These are phyloP conservation scores for Tortrix viridana DNA, from an alignment of 2,888 invertebrate species.

Conservation along the genomic window DNA sequence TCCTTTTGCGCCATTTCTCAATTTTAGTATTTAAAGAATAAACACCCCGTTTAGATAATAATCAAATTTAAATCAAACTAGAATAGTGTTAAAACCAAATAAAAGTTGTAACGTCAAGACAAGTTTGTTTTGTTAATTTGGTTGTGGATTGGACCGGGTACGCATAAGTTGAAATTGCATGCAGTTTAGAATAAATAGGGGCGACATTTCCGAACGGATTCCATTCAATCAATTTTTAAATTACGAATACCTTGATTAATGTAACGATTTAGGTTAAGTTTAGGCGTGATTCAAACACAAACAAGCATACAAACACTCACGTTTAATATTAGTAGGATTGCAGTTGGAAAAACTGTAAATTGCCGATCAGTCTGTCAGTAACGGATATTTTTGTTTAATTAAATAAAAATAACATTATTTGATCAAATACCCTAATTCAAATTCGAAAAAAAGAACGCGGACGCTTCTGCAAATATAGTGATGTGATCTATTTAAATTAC, in stretches of 20 bases:
- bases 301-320: no score
- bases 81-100: conserved; percentile 31
- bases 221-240: conserved; percentile 30
- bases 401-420: no score
- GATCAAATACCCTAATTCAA: neutral
- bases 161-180: conserved; percentile 63
- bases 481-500: conserved; percentile 20
- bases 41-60: neutral
- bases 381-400: no score
- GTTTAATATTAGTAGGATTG: no score
- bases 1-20: no score
- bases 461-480: conserved; percentile 5
- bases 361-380: no score
- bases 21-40: no score
- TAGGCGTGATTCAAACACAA: no score
- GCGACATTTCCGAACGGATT: conserved; percentile 39
- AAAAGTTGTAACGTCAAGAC: conserved; percentile 33
- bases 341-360: no score
- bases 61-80: conserved; percentile 14
- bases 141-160: conserved; percentile 54
- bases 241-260: conserved; percentile 15
- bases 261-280: no score
- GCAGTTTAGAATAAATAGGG: conserved; percentile 61
- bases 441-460: conserved; percentile 16
- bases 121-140: conserved; percentile 73